Evolutionary conservation across 1,140 invertebrate species (phyloP).

Genomic region (Antheraea mylitta): DNA sequence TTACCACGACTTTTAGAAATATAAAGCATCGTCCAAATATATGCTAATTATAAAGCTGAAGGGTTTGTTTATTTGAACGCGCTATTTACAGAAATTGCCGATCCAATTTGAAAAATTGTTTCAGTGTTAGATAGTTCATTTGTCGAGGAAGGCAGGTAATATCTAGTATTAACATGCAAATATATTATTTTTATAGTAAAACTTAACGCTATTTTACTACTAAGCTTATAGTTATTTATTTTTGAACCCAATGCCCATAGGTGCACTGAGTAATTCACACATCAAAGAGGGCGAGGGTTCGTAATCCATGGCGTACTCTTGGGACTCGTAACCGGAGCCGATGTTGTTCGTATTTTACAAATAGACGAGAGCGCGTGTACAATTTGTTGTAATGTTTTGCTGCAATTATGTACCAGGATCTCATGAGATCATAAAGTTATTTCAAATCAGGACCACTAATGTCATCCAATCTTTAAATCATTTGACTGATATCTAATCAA

Average conservation of each 20-base stretch:
- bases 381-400: slow-evolving; percentile 4
- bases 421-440: not conserved
- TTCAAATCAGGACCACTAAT: too few species aligned
- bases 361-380: slow-evolving; percentile 70
- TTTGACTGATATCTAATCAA: too few species aligned
- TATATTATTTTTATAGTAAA: not conserved
- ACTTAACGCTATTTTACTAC: not conserved
- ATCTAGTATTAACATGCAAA: not conserved
- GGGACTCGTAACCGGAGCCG: slow-evolving; percentile 59
- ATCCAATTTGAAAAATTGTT: too few species aligned
- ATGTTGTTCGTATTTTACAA: slow-evolving; percentile 37
- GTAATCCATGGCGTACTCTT: slow-evolving; percentile 35
- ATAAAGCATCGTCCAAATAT: too few species aligned
- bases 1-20: too few species aligned
- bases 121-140: too few species aligned
- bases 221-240: not conserved
- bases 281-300: slow-evolving; percentile 23
- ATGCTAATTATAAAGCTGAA: too few species aligned
- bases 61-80: too few species aligned
- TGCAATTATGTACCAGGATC: not conserved
- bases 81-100: too few species aligned
- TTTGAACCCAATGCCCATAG: not conserved
- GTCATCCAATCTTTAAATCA: too few species aligned
- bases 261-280: slow-evolving; percentile 1
- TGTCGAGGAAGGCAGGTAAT: too few species aligned